Evolutionary conservation across 2,113 vertebrate genomes (phyloP).

Genomic region (Entelurus aequoreus): DNA sequence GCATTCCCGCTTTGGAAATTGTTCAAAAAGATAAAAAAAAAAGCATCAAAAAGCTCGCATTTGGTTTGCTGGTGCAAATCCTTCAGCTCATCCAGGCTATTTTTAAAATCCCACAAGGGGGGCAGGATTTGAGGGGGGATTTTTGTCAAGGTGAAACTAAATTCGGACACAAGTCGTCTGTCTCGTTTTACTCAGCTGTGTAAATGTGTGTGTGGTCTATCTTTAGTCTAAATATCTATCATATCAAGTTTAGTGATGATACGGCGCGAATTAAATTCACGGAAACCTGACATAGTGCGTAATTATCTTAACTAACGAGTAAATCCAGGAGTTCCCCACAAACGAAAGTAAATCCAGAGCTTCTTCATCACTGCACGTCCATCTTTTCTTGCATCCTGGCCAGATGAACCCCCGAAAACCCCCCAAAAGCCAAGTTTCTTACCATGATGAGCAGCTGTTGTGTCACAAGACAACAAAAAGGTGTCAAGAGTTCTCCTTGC

Average conservation of each 20-base stretch:
- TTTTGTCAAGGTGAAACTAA: conserved; percentile 57
- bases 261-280: too few relatives aligned
- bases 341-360: conserved; percentile 2
- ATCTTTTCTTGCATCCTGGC: conserved; percentile 7
- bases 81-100: conserved; percentile 28
- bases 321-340: background rate
- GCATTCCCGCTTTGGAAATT: too few relatives aligned
- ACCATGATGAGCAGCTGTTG: conserved; percentile 51
- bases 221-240: conserved; percentile 42
- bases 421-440: conserved; percentile 39
- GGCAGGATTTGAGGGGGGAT: conserved; percentile 39
- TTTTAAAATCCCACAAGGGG: conserved; percentile 31
- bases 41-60: too few relatives aligned
- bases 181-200: conserved; percentile 59
- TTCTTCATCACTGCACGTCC: background rate
- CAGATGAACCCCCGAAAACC: background rate
- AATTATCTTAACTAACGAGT: background rate
- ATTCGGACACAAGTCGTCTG: conserved; percentile 31
- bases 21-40: background rate
- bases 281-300: too few relatives aligned
- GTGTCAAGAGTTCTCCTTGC: background rate
- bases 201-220: conserved; percentile 26
- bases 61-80: background rate
- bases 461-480: conserved; percentile 6
- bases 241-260: conserved; percentile 1